These are phyloP conservation scores for Mastomys natalensis DNA, from an alignment of 2,113 vertebrate genomes.

Conservation along the genomic window DNA sequence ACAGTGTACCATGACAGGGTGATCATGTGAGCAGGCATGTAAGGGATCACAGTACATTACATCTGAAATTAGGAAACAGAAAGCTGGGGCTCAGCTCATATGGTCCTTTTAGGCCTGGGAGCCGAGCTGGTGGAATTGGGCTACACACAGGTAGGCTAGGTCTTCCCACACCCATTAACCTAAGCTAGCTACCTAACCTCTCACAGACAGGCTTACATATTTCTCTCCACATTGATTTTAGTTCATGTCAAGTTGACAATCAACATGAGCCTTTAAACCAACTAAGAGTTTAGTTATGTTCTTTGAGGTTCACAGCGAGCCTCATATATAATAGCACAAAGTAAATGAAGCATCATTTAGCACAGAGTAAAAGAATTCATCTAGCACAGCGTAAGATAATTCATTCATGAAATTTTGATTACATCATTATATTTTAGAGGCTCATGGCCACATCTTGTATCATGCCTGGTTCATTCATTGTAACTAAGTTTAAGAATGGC, in stretches of 20 bases:
- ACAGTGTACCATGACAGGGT: too few relatives aligned
- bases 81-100: too few relatives aligned
- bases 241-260: neutral
- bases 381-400: neutral
- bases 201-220: neutral
- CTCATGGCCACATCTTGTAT: neutral
- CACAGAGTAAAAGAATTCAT: neutral
- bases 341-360: neutral
- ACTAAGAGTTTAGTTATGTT: neutral
- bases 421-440: neutral
- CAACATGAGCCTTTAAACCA: neutral
- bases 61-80: neutral
- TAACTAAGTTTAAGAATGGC: neutral
- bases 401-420: neutral
- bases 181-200: neutral
- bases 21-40: neutral
- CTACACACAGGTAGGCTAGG: neutral
- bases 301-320: neutral
- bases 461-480: neutral
- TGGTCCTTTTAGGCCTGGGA: neutral
- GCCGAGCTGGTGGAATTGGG: too few relatives aligned
- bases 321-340: neutral
- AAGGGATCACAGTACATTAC: neutral
- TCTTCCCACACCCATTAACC: too few relatives aligned
- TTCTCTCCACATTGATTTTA: neutral